A percentile compares a stretch with the other conserved stretches of the same genome.
These are phyloP conservation scores for Beroe ovata DNA, from an alignment of 37 sponge, comb jelly and placozoan species.

Conservation along the genomic window DNA sequence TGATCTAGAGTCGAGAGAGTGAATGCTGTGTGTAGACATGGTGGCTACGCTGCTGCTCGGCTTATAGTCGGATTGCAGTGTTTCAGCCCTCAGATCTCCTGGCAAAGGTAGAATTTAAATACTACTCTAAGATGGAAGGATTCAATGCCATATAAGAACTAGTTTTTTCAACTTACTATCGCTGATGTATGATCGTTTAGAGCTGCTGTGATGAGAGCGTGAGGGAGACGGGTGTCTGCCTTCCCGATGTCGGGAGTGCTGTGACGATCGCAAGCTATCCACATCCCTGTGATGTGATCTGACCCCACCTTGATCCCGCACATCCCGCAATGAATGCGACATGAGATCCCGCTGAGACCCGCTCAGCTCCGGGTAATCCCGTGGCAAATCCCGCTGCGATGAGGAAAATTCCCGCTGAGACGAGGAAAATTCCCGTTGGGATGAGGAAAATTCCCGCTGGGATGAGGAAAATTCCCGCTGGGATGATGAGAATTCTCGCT, in stretches of 20 bases:
- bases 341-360: constrained; percentile 24
- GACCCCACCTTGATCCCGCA: background rate
- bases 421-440: background rate
- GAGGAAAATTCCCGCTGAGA: background rate
- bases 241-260: background rate
- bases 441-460: background rate
- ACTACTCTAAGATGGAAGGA: too few species aligned
- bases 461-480: background rate
- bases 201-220: background rate
- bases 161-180: constrained; percentile 16
- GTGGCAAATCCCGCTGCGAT: background rate
- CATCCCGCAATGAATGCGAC: background rate
- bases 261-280: constrained; percentile 5
- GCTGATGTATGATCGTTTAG: background rate
- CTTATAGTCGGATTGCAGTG: constrained; percentile 9
- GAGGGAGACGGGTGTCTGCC: constrained; percentile 37
- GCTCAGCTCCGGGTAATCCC: too few species aligned
- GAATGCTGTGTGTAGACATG: constrained; percentile 36
- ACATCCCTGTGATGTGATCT: background rate
- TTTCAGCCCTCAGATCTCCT: background rate
- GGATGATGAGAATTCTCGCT: background rate
- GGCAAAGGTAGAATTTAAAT: too few species aligned
- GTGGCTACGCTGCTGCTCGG: background rate
- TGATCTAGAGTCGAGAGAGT: background rate
- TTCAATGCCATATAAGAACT: too few species aligned